A percentile compares a stretch with the other conserved stretches of the same genome.
Conservation (phyloP, 2,888 invertebrate species). For the Neria commutata region DNA sequence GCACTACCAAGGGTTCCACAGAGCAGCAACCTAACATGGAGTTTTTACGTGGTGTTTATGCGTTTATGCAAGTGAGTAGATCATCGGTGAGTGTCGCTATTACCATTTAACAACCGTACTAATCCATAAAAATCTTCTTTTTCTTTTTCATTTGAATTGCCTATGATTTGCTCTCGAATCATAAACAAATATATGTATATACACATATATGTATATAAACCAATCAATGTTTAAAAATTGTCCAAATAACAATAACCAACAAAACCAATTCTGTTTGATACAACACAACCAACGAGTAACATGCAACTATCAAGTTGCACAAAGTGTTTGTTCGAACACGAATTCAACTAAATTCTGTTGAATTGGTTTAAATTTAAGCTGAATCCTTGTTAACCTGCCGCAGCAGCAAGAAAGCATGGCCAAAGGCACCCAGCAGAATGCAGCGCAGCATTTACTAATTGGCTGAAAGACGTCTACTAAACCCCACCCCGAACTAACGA, state of each 20-base stretch:
- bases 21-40: conserved; percentile 63
- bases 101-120: conserved; percentile 60
- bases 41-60: conserved; percentile 64
- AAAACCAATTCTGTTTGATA: neutral
- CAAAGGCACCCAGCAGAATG: neutral
- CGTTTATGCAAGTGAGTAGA: conserved; percentile 65
- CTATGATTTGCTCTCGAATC: conserved; percentile 44
- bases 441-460: neutral
- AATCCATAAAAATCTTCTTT: conserved; percentile 62
- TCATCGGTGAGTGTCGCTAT: conserved; percentile 64
- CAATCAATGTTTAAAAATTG: conserved; percentile 20
- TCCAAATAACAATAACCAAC: conserved; percentile 5
- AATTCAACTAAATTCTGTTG: too few relatives aligned
- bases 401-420: too few relatives aligned
- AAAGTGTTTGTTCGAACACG: too few relatives aligned
- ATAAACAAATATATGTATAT: conserved; percentile 9
- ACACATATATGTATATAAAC: conserved; percentile 20
- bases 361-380: too few relatives aligned
- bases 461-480: too few relatives aligned
- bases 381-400: too few relatives aligned
- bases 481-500: too few relatives aligned
- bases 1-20: conserved; percentile 55
- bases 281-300: conserved; percentile 7
- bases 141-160: conserved; percentile 48
- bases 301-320: too few relatives aligned